Evolutionary conservation across 2,888 invertebrate species (phyloP), one percentile per base, ranked within the genome.

Genomic region (Drosophila pseudotalamancana): DNA sequence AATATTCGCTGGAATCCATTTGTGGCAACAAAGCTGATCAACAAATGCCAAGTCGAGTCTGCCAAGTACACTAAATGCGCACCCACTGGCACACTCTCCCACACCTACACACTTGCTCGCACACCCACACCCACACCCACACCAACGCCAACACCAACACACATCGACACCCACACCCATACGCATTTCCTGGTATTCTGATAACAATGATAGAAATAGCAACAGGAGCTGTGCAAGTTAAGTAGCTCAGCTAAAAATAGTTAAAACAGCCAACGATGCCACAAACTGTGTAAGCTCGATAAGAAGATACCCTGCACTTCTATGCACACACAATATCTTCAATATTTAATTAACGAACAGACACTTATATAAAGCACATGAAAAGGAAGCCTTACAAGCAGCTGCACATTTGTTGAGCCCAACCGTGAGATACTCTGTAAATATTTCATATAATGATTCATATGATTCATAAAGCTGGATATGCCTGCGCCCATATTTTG

Each of bases 191-290:
- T 31, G 19, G 29, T 19, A 31, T 14, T 40, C 12, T 19, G 18
- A n/a, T 25, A 18, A 25, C 9, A 53, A 25, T 11, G 46, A 14
- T 27, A 18, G n/a, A 29, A 53, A 43, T 31, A 27, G 43, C 57
- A 32, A 46, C 40, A 34, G 60, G n/a, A 25, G 21, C 48, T 16
- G n/a, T 14, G 12, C 34, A 46, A 19, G 40, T 46, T 25, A 55
- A 35, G 43, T 59, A 25, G 1, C 40, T 34, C 14, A 16, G 31
- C 50, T 49, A 42, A 67, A 61, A 62, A 72, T 18, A 43, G 48
- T 14, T 29, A 32, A 39, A 48, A 34, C 27, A 39, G 9, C n/a
- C 34, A 34, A 14, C 9, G 8, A 25, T 9, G 31, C 21, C 11
- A n/a, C 11, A 6, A 32, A 27, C 25, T 2, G 18, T 2, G 6